Base-by-base conservation (phyloP, 2,888 invertebrate genomes). In the Diarsia dahlii region DNA sequence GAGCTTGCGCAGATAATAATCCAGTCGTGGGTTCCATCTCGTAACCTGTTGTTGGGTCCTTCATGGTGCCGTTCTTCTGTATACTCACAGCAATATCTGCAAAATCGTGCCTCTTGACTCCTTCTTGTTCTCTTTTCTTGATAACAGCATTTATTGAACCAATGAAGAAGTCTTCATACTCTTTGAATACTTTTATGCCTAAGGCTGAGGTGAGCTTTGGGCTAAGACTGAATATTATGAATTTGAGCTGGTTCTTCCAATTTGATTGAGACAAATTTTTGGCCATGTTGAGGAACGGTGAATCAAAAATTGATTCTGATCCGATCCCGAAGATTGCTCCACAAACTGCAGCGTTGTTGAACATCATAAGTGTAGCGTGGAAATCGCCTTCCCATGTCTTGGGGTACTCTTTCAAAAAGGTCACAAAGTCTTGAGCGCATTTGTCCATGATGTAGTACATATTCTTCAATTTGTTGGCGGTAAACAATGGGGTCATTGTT, bases 271-370 rank as follows among this genome's bases (percentile, higher is more conserved):
- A 71, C 2, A 88, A 71, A 15, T 83, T 81, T 74, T 84, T 85
- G 10, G 89, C 90, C 80, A 92, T 87, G 74, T 88, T 66, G 9
- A 87, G 86, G 68, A 93, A 95, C 66, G 91, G 94, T 9, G 89
- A 95, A 28, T 95, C 90, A 72, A 93, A 92, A 4, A 90, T 90
- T 0, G 91, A 91, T 71, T 93, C 82, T 10, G 92, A 89, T n/a
- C 91, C 91, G 12, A 95, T 89, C 2, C 95, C 95, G 71, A 95
- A 95, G 2, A 95, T 92, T 2, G 93, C 89, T 0, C 91, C 91
- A 2, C 90, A 91, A 39, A 95, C 91, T 10, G 92, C 89, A 0
- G 92, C 92, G 52, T 89, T 89, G 67, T 91, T 91, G 73, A 87
- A 93, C 46, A 86, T 87, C 18, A 86, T 88, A 5, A 92, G 50